Evolutionary conservation across 2,888 invertebrate genomes (phyloP), one percentile per base, ranked within the genome.

Genomic region (Plutella xylostella): DNA sequence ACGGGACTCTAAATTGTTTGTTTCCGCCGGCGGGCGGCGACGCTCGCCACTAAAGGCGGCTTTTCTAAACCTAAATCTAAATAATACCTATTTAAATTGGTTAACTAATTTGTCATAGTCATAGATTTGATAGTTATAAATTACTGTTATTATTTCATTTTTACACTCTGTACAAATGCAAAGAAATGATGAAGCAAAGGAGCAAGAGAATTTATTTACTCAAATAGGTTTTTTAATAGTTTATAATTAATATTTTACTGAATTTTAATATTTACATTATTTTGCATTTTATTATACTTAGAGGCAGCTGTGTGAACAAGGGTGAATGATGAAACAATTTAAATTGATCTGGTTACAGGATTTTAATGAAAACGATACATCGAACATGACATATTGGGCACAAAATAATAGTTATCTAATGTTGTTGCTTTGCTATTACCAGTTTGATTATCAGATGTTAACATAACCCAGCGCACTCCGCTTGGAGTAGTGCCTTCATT

Each of bases 201-300:
- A 80, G 78, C 80, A 82, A 78, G 79, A 80, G 80, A 82, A 82
- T 82, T 82, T 82, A 82, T 80, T 80, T 80, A 82, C 79, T 79
- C 78, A 75, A 73, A 75, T 82, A 78, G 77, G 77, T 76, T 79
- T 75, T n/a, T 76, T 69, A 68, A 69, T 68, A 67, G 73, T 68
- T 75, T 72, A 72, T 75, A 64, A 66, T 72, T 69, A 56, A 63
- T 25, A 37, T 79, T 78, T 68, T 73, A 77, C 68, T 72, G 72
- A 79, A 79, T 66, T 62, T 43, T 62, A 55, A 58, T 60, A 72
- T 77, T 73, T 71, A 75, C 68, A 74, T 79, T 78, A 69, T 72
- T 78, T 80, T 82, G 80, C 80, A 82, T 80, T 82, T 80, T 77
- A 70, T 72, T 64, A 73, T 70, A 72, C 20, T 69, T 79, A 73